A percentile compares a stretch with the other conserved stretches of the same genome.
Evolutionary conservation across 2,113 vertebrate genomes (phyloP).

Genomic region (Fulica atra): DNA sequence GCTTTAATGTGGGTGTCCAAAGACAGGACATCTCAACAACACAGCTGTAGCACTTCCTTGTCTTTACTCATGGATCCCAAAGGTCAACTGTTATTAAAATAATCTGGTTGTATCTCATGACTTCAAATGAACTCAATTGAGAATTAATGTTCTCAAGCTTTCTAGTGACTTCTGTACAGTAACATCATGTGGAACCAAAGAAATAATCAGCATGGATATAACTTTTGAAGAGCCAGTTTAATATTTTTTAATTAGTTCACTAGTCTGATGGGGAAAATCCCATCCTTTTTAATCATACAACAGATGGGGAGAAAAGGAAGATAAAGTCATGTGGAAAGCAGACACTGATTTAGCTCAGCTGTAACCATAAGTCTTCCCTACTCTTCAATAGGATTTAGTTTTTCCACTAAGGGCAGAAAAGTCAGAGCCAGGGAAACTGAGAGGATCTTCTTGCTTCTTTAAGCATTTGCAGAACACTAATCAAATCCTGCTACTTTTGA

Average conservation of each 20-base stretch:
- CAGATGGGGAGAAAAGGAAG: neutral
- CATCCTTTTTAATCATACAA: neutral
- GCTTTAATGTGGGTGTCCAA: neutral
- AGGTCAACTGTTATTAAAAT: slow-evolving; percentile 10
- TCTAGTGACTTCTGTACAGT: neutral
- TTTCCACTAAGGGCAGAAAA: neutral
- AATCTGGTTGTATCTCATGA: neutral
- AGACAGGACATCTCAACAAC: neutral
- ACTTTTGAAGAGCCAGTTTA: neutral
- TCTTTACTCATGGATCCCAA: neutral
- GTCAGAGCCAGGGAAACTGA: neutral
- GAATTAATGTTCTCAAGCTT: neutral
- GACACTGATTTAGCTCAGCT: neutral
- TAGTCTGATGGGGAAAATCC: neutral
- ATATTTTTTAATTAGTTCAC: neutral
- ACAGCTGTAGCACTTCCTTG: neutral
- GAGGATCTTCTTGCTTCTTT: neutral
- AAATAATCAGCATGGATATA: neutral
- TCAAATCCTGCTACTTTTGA: neutral
- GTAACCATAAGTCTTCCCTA: neutral
- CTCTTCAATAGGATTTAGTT: neutral
- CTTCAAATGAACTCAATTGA: slow-evolving; percentile 23
- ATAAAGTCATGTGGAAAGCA: neutral
- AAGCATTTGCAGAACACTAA: neutral
- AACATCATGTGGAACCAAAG: neutral